phyloP scores from a whole-genome alignment of 2,888 invertebrate genomes.

The Drosophila subsilvestris region DNA sequence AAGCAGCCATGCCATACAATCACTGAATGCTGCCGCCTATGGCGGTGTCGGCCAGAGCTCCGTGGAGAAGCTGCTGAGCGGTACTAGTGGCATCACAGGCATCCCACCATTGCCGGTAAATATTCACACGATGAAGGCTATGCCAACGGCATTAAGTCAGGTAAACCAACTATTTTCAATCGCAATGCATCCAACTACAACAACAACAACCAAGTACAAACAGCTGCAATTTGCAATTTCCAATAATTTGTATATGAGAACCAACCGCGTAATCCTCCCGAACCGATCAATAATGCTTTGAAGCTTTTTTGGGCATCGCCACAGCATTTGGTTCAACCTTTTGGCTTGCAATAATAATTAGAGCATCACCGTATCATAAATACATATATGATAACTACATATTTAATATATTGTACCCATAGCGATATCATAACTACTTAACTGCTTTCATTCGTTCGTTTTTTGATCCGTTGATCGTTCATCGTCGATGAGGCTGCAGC shows the following conservation, averaged over 20 bases:
- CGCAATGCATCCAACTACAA: slow-evolving; percentile 64
- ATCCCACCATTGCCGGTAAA: slow-evolving; percentile 84
- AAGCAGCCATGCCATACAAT: slow-evolving; percentile 87
- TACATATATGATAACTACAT: slow-evolving; percentile 3
- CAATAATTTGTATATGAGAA: slow-evolving; percentile 17
- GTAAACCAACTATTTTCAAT: slow-evolving; percentile 83
- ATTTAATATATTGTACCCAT: slow-evolving; percentile 30
- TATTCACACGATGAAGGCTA: slow-evolving; percentile 84
- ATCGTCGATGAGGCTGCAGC: slow-evolving; percentile 25
- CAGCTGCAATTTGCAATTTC: slow-evolving; percentile 44
- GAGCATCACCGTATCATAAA: neutral
- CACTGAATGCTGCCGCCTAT: slow-evolving; percentile 85
- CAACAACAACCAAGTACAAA: slow-evolving; percentile 47
- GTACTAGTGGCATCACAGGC: slow-evolving; percentile 84
- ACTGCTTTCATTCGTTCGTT: slow-evolving; percentile 31
- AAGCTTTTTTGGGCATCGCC: slow-evolving; percentile 11
- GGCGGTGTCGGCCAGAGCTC: slow-evolving; percentile 81
- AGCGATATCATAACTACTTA: slow-evolving; percentile 31
- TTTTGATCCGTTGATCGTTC: slow-evolving; percentile 31
- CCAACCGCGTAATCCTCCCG: slow-evolving; percentile 5
- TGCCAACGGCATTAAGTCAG: slow-evolving; percentile 84
- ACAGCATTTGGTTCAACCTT: slow-evolving; percentile 15
- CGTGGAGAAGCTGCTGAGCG: slow-evolving; percentile 85
- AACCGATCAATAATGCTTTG: slow-evolving; percentile 28
- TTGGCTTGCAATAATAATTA: neutral